These are phyloP conservation scores for Pituophis catenifer DNA, from an alignment of 2,113 vertebrate species.

Conservation along the genomic window DNA sequence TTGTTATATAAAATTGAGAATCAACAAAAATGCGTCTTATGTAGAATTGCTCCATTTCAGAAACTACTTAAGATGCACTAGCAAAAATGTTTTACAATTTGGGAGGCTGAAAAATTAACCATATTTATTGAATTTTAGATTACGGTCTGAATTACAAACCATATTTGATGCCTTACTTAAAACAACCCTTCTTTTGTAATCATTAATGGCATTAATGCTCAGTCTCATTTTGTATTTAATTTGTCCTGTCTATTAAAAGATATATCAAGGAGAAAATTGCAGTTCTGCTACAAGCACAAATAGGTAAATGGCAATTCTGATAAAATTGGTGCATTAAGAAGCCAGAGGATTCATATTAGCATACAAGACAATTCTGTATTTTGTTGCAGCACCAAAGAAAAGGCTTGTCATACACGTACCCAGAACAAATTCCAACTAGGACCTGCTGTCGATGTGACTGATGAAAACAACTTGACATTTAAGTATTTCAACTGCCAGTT, in stretches of 20 bases:
- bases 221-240: slow-evolving; percentile 54
- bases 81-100: neutral
- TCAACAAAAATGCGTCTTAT: neutral
- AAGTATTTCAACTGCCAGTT: slow-evolving; percentile 67
- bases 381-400: slow-evolving; percentile 51
- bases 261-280: slow-evolving; percentile 54
- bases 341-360: slow-evolving; percentile 54
- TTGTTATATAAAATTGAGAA: neutral
- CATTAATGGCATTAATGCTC: slow-evolving; percentile 55
- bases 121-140: slow-evolving; percentile 6
- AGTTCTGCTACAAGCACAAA: slow-evolving; percentile 52
- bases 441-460: slow-evolving; percentile 59
- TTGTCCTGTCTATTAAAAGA: slow-evolving; percentile 57
- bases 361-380: slow-evolving; percentile 58
- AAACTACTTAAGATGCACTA: neutral
- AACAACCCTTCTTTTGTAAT: slow-evolving; percentile 57
- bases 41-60: neutral
- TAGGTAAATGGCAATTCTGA: slow-evolving; percentile 62
- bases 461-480: slow-evolving; percentile 76
- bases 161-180: slow-evolving; percentile 45
- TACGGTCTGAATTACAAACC: neutral
- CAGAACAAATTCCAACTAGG: slow-evolving; percentile 60
- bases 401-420: slow-evolving; percentile 53
- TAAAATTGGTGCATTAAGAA: slow-evolving; percentile 60
- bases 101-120: neutral